phyloP scores from a whole-genome alignment of 2,113 vertebrate species.

The Mugil cephalus region DNA sequence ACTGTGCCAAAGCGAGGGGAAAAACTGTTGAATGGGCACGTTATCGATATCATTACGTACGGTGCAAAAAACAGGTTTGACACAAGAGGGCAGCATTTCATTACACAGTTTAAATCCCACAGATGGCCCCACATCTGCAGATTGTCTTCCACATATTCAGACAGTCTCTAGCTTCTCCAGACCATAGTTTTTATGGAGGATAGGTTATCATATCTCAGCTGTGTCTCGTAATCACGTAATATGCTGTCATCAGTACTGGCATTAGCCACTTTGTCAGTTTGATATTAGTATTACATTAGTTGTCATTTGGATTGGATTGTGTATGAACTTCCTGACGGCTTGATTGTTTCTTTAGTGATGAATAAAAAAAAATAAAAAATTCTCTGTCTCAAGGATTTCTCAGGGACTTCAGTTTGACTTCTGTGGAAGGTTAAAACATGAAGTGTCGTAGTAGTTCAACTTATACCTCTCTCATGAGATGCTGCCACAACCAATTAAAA shows the following conservation, averaged over 20 bases:
- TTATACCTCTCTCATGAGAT: not conserved
- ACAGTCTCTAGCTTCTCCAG: not conserved
- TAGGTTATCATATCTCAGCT: not conserved
- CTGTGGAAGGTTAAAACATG: not conserved
- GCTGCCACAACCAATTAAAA: not conserved
- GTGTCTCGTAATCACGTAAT: not conserved
- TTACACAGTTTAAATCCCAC: not conserved
- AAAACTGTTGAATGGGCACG: no score
- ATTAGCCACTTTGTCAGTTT: not conserved
- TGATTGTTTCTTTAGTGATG: not conserved
- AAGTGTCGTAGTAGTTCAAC: not conserved
- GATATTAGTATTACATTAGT: no score
- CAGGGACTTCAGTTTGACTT: not conserved
- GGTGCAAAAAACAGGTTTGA: not conserved
- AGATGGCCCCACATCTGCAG: not conserved
- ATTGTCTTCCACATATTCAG: not conserved
- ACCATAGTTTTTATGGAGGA: not conserved
- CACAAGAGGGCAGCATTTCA: conserved; percentile 64
- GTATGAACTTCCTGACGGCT: not conserved
- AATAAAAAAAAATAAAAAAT: not conserved
- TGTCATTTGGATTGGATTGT: not conserved
- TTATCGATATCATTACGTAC: no score
- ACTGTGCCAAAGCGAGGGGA: no score
- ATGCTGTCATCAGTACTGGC: not conserved
- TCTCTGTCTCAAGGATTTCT: no score